Percentiles rank a stretch among this genome's conserved stretches.
Evolutionary conservation across 2,113 vertebrate species (phyloP).

Genomic region (Herpetotheres cachinnans): DNA sequence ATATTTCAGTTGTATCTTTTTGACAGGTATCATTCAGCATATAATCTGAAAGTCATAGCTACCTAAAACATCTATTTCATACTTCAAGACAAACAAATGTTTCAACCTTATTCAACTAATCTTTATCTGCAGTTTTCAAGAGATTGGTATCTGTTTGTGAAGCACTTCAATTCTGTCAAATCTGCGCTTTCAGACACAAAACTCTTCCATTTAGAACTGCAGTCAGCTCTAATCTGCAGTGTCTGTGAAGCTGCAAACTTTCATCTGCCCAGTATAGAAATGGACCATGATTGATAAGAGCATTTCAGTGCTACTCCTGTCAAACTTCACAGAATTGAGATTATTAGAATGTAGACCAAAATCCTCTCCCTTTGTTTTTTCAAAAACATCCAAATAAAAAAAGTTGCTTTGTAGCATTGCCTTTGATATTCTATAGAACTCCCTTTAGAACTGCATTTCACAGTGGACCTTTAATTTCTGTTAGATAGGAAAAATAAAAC

Average conservation of each 20-base stretch:
- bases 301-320: neutral
- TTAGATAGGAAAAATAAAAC: neutral
- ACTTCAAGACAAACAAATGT: neutral
- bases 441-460: neutral
- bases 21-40: neutral
- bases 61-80: neutral
- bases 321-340: neutral
- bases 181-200: neutral
- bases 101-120: neutral
- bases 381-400: neutral
- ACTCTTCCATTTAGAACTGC: neutral
- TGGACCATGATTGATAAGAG: neutral
- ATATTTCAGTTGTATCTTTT: neutral
- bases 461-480: neutral
- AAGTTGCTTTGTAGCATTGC: neutral
- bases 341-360: neutral
- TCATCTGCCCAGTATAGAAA: neutral
- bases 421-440: neutral
- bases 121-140: neutral
- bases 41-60: neutral
- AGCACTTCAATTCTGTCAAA: neutral
- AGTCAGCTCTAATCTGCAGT: neutral
- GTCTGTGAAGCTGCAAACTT: neutral
- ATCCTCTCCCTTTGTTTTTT: neutral
- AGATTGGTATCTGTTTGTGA: neutral